Evolutionary conservation across 1,140 invertebrate species (phyloP).

Genomic region (Arion vulgaris): DNA sequence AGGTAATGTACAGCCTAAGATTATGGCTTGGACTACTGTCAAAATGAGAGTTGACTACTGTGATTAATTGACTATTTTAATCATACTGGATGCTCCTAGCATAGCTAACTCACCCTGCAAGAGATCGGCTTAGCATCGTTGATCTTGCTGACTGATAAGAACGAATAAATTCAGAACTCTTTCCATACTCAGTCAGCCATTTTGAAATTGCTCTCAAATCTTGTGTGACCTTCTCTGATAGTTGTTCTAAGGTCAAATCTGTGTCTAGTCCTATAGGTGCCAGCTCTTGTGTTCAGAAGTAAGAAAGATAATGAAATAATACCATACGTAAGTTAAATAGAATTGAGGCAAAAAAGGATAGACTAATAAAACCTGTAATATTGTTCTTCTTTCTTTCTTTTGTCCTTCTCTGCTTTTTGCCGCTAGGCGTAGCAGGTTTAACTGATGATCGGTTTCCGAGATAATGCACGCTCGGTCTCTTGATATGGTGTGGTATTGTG

Average conservation of each 20-base stretch:
- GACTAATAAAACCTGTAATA: no score
- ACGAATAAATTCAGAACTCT: slow-evolving; percentile 82
- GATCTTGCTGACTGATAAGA: slow-evolving; percentile 86
- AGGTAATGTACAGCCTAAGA: no score
- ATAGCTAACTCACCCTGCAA: slow-evolving; percentile 76
- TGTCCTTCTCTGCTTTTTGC: no score
- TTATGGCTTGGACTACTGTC: no score
- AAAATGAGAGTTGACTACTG: no score
- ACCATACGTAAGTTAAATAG: not conserved
- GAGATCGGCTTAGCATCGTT: slow-evolving; percentile 82
- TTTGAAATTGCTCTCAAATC: slow-evolving; percentile 85
- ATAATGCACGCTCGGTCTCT: no score
- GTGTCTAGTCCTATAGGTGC: slow-evolving; percentile 54
- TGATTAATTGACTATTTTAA: no score
- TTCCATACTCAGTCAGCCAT: slow-evolving; percentile 88
- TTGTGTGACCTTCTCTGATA: slow-evolving; percentile 79
- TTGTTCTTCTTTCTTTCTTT: no score
- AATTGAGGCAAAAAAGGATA: not conserved
- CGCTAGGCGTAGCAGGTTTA: no score
- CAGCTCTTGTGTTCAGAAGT: slow-evolving; percentile 48
- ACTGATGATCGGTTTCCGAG: no score
- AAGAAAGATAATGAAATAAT: not conserved
- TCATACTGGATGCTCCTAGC: not conserved
- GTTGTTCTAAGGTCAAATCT: slow-evolving; percentile 65
- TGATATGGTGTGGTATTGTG: no score